Evolutionary conservation across 2,113 vertebrate species (phyloP), one percentile per base, ranked within the genome.

Genomic region (Lophochroa leadbeateri): DNA sequence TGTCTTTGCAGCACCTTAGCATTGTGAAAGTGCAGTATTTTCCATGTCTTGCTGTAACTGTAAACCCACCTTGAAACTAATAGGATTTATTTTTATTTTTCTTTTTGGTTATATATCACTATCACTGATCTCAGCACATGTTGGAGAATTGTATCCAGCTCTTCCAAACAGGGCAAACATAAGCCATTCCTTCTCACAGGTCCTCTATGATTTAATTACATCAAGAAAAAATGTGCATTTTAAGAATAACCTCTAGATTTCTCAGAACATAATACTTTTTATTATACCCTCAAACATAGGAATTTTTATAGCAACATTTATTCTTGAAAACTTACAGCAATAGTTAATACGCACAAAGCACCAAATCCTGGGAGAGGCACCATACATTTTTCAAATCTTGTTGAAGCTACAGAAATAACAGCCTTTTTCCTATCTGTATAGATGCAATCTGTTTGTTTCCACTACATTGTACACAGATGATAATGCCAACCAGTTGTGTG

Each of bases 361-460:
- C 6, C 28, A 65, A 69, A 72, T 53, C 18, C 44, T 72, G 10
- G 87, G 58, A 88, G 41, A 77, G 25, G n/a, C 46, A 77, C 33
- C 33, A 50, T 27, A 74, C 2, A 2, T 78, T 92, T 86, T 77
- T 88, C n/a, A 86, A 77, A 72, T 70, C 41, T 70, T 76, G 15
- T 63, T 90, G 60, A 74, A 88, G 16, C 55, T 83, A 67, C 53
- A 74, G 68, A 87, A 94, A 87, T 74, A 90, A 46, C 29, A 90
- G 33, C 33, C 24, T 87, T 91, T 91, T 65, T 64, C 13, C 27
- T 84, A 15, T 44, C 35, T 89, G 27, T 82, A 61, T 52, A 89
- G 47, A 89, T 75, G 43, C 29, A 82, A 90, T 86, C 67, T 87
- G 43, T 92, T 93, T 94, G 93, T 43, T 86, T 88, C 39, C 46